Conservation (phyloP, 2,797 vertebrate species). For the Takifugu rubripes region DNA sequence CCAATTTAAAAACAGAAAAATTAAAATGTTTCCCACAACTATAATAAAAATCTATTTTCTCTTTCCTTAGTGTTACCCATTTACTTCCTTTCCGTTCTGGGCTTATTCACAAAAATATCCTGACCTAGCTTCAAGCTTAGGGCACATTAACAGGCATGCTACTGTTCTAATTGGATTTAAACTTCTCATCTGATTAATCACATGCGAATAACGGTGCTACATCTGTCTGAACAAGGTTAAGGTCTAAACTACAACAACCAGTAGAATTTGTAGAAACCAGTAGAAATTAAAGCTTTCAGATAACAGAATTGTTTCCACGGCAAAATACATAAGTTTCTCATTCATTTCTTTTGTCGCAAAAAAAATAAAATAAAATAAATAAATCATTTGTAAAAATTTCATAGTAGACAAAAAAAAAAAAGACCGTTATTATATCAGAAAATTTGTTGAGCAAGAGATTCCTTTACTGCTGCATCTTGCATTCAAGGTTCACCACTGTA, state of each 20-base stretch:
- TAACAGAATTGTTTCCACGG: too few species aligned
- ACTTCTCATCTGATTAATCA: slow-evolving; percentile 63
- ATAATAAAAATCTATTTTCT: neutral
- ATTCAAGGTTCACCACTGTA: too few species aligned
- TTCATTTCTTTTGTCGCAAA: too few species aligned
- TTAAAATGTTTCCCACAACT: neutral
- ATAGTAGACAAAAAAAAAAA: too few species aligned
- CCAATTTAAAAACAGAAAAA: neutral
- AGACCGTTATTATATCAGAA: too few species aligned
- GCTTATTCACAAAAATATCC: slow-evolving; percentile 53
- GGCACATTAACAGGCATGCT: slow-evolving; percentile 34
- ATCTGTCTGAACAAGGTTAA: slow-evolving; percentile 27
- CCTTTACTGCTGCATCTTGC: too few species aligned
- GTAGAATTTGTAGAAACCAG: too few species aligned
- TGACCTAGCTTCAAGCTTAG: slow-evolving; percentile 61
- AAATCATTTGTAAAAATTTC: too few species aligned
- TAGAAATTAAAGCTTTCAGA: too few species aligned
- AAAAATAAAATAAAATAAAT: too few species aligned
- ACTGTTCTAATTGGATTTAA: slow-evolving; percentile 66
- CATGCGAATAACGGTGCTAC: slow-evolving; percentile 36
- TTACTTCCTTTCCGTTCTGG: slow-evolving; percentile 14
- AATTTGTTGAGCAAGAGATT: too few species aligned
- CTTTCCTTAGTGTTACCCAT: slow-evolving; percentile 7
- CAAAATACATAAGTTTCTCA: too few species aligned
- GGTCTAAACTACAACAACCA: slow-evolving; percentile 5